Evolutionary conservation across 2,113 vertebrate genomes (phyloP).

Genomic region (Lagopus muta): DNA sequence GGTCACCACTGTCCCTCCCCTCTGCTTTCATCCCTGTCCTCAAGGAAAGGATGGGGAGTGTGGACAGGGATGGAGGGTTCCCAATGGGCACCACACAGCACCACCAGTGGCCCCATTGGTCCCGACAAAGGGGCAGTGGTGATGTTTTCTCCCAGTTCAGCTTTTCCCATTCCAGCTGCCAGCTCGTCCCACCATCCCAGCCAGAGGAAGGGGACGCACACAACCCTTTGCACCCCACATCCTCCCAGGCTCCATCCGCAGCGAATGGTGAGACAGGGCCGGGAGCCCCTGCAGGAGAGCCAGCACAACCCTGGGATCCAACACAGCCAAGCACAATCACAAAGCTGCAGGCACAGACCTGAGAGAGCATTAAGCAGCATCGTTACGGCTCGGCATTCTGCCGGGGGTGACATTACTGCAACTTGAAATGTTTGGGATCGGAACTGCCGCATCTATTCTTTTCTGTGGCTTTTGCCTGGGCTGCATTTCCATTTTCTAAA

Average conservation of each 20-base stretch:
- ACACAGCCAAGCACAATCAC: background rate
- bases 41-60: background rate
- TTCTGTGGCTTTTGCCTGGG: background rate
- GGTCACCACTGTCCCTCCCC: background rate
- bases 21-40: background rate
- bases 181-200: accelerated
- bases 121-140: accelerated
- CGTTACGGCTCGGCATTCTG: background rate
- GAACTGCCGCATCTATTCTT: background rate
- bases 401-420: conserved; percentile 25
- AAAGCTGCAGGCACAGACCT: background rate
- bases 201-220: background rate
- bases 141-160: background rate
- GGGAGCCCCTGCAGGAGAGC: background rate
- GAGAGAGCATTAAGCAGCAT: conserved; percentile 46
- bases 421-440: background rate
- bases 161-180: background rate
- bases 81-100: background rate
- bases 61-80: background rate
- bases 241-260: background rate
- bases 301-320: background rate
- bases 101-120: background rate
- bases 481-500: background rate
- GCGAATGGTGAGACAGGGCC: background rate
- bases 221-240: background rate